Percentiles rank a stretch among this genome's conserved stretches.
Evolutionary conservation across 2,797 vertebrate species (phyloP).

Genomic region (Siniperca undulata): DNA sequence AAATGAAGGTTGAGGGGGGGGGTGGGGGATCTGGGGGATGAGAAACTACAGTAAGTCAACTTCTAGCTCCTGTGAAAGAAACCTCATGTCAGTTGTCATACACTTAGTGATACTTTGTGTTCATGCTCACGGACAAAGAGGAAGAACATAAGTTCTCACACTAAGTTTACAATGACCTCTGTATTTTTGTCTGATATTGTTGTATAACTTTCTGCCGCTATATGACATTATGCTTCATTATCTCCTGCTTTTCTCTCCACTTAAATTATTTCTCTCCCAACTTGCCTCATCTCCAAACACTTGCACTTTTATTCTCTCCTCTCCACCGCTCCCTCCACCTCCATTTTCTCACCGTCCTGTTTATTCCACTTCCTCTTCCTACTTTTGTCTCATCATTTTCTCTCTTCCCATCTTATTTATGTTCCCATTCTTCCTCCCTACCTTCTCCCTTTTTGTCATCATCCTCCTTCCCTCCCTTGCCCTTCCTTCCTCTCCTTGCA

Average conservation of each 20-base stretch:
- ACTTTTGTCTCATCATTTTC: background rate
- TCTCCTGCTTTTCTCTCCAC: background rate
- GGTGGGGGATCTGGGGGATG: background rate
- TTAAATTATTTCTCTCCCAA: background rate
- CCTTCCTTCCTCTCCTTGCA: conserved; percentile 57
- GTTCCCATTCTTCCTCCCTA: background rate
- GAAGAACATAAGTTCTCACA: conserved; percentile 6
- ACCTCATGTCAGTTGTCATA: background rate
- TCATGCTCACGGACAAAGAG: conserved; percentile 11
- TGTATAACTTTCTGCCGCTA: background rate
- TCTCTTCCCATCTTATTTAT: background rate
- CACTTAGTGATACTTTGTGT: background rate
- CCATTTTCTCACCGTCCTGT: background rate
- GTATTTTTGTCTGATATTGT: background rate
- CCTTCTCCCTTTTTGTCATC: background rate
- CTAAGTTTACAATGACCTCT: background rate
- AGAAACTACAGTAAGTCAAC: background rate
- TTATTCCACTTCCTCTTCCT: background rate
- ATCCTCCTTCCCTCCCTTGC: background rate
- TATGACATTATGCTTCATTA: background rate
- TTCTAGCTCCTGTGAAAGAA: background rate
- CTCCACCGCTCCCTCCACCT: background rate
- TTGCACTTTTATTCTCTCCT: background rate
- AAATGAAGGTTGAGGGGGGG: background rate
- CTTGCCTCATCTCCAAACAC: background rate